phyloP scores from a whole-genome alignment of 1,140 invertebrate species.

The Delia radicum region DNA sequence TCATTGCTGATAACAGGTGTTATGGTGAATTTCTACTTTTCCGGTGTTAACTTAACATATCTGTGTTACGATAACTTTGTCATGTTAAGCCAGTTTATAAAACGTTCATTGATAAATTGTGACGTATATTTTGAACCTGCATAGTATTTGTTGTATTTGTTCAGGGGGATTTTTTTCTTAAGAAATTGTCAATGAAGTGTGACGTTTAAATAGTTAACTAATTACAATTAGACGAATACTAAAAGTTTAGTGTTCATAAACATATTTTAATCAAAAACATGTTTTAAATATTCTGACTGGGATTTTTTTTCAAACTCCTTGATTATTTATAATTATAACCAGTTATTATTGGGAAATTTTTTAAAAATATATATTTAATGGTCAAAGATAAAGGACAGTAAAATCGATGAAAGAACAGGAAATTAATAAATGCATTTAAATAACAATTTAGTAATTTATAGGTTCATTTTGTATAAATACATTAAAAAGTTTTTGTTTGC shows the following conservation, averaged over 20 bases:
- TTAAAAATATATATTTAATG: too few species aligned
- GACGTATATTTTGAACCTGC: too few species aligned
- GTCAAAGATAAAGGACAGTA: too few species aligned
- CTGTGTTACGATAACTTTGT: not conserved
- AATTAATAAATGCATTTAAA: too few species aligned
- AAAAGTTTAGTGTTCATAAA: not conserved
- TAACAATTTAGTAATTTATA: too few species aligned
- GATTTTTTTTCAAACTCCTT: too few species aligned
- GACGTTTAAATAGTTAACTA: too few species aligned
- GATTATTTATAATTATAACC: too few species aligned
- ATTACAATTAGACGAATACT: not conserved
- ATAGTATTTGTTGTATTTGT: not conserved
- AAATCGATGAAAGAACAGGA: too few species aligned
- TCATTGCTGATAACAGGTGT: not conserved
- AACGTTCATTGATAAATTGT: not conserved
- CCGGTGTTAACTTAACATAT: slow-evolving; percentile 2
- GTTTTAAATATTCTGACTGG: not conserved
- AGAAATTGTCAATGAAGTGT: not conserved
- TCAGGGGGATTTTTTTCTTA: not conserved
- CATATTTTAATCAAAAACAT: not conserved
- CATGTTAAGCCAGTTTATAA: not conserved
- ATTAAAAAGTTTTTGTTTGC: too few species aligned
- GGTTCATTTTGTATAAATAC: too few species aligned
- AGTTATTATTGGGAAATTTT: too few species aligned
- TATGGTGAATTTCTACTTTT: not conserved